Evolutionary conservation across 1,140 invertebrate species (phyloP).

Genomic region (Paracyclopina nana): DNA sequence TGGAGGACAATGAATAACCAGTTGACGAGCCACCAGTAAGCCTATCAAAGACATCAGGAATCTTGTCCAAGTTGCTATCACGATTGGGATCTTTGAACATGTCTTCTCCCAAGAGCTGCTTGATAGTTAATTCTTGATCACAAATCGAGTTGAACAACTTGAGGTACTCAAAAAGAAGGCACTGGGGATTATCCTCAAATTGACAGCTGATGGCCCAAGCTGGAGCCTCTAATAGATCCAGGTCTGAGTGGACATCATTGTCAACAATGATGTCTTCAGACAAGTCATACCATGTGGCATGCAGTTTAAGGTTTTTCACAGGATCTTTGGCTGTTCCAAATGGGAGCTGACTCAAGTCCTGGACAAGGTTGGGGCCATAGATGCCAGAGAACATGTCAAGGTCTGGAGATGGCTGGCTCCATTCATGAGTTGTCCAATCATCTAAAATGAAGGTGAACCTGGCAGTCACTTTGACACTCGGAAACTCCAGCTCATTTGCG

Average conservation of each 20-base stretch:
- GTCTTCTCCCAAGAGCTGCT: not conserved
- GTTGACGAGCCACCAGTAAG: no score
- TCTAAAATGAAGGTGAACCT: not conserved
- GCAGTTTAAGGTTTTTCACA: slow-evolving; percentile 50
- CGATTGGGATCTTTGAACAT: not conserved
- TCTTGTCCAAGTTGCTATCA: not conserved
- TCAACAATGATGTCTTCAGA: slow-evolving; percentile 69
- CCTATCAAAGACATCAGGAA: slow-evolving; percentile 7
- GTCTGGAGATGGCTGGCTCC: not conserved
- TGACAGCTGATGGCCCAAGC: slow-evolving; percentile 38
- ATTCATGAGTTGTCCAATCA: not conserved
- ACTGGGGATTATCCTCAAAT: slow-evolving; percentile 27
- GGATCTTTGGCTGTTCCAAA: slow-evolving; percentile 67
- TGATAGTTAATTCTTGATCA: not conserved
- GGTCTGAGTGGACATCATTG: slow-evolving; percentile 61
- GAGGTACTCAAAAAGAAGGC: slow-evolving; percentile 19
- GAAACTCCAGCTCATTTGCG: no score
- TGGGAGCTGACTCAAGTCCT: slow-evolving; percentile 32
- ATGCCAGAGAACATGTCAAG: not conserved
- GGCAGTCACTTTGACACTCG: not conserved
- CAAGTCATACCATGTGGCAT: slow-evolving; percentile 66
- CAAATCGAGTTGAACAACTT: not conserved
- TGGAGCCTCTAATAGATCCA: slow-evolving; percentile 62
- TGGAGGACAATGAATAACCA: no score
- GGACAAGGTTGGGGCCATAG: not conserved